Evolutionary conservation across 2,113 vertebrate species (phyloP).

Genomic region (Anhinga anhinga): DNA sequence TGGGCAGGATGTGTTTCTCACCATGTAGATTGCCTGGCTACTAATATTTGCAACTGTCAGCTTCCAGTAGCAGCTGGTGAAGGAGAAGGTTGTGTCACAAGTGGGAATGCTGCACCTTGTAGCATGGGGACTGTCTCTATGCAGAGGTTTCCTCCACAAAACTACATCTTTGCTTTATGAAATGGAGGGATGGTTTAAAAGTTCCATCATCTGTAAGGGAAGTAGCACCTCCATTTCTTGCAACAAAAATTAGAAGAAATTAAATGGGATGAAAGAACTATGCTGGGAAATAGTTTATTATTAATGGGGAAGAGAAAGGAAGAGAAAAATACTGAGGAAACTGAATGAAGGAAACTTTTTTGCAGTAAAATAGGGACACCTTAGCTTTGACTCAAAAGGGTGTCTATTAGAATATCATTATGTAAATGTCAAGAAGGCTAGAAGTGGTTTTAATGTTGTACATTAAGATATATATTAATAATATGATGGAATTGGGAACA

Average conservation of each 20-base stretch:
- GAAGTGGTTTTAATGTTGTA: constrained; percentile 50
- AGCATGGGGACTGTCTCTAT: not conserved
- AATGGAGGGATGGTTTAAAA: not conserved
- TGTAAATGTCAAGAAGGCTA: constrained; percentile 56
- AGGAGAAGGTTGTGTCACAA: not conserved
- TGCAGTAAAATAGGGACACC: not conserved
- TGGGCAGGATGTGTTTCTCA: not conserved
- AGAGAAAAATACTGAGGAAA: not conserved
- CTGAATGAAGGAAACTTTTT: not conserved
- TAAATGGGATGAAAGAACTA: accelerated
- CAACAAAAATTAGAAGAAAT: not conserved
- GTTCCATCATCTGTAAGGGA: not conserved
- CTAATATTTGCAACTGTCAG: not conserved
- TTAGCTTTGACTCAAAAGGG: constrained; percentile 9
- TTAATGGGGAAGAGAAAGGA: not conserved
- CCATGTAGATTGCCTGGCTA: not conserved
- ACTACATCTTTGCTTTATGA: not conserved
- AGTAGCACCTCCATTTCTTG: not conserved
- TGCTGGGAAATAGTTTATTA: not conserved
- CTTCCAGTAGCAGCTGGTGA: not conserved
- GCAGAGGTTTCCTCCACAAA: not conserved
- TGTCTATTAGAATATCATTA: constrained; percentile 30
- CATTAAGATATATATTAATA: constrained; percentile 60
- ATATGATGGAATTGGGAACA: constrained; percentile 6
- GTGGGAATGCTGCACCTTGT: not conserved